phyloP scores from a whole-genome alignment of 2,888 invertebrate species.

The Plemyria rubiginata region DNA sequence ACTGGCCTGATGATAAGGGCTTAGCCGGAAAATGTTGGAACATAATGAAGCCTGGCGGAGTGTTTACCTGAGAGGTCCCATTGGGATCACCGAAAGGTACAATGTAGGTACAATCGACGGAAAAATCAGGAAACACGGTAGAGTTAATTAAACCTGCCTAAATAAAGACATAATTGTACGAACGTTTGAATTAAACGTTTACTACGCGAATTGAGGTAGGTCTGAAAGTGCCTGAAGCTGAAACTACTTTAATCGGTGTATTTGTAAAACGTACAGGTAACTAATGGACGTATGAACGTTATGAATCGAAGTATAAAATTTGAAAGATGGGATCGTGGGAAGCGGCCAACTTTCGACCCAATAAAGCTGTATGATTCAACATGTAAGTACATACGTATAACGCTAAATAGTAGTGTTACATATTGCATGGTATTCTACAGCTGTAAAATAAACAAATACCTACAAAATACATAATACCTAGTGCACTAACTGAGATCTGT shows the following conservation, averaged over 20 bases:
- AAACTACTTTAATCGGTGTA: conserved; percentile 22
- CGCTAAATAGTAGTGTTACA: background rate
- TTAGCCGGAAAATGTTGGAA: conserved; percentile 36
- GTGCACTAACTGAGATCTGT: too few species aligned
- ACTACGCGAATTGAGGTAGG: conserved; percentile 3
- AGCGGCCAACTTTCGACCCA: conserved; percentile 24
- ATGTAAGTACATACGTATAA: conserved; percentile 5
- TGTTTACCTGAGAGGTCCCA: conserved; percentile 34
- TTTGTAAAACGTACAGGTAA: conserved; percentile 28
- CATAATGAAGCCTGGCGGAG: conserved; percentile 34
- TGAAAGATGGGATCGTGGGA: conserved; percentile 24
- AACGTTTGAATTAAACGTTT: conserved; percentile 1
- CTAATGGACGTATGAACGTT: conserved; percentile 24
- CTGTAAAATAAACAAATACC: too few species aligned
- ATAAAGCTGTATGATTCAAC: conserved; percentile 24
- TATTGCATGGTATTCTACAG: conserved; percentile 5
- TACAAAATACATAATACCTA: too few species aligned
- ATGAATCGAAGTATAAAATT: conserved; percentile 31
- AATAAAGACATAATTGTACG: conserved; percentile 21
- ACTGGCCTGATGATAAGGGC: conserved; percentile 32
- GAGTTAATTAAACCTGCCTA: conserved; percentile 30
- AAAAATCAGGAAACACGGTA: conserved; percentile 32
- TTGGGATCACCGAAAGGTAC: conserved; percentile 25
- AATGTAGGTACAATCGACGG: conserved; percentile 17
- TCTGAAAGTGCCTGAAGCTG: conserved; percentile 5